These are phyloP conservation scores for Creontiades dilutus DNA, from an alignment of 2,888 invertebrate species.

Conservation along the genomic window DNA sequence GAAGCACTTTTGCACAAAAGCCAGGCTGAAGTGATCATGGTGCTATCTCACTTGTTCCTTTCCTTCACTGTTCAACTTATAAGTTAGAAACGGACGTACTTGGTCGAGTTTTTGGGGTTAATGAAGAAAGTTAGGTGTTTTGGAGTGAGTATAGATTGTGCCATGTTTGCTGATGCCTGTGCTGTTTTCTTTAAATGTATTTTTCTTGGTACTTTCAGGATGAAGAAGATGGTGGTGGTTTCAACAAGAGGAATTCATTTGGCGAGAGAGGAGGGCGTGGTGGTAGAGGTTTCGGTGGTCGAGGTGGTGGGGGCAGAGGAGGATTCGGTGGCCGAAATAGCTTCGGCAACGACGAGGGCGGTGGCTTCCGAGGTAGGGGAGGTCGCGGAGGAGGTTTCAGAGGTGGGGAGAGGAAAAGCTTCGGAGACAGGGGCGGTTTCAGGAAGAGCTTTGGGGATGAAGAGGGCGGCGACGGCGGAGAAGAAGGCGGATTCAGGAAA, in stretches of 20 bases:
- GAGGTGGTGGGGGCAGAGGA: conserved; percentile 77
- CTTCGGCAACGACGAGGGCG: conserved; percentile 79
- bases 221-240: conserved; percentile 75
- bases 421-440: conserved; percentile 75
- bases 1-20: conserved; percentile 22
- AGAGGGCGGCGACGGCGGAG: conserved; percentile 23
- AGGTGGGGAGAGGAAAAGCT: conserved; percentile 77
- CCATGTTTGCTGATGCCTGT: conserved; percentile 70
- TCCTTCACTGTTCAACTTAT: conserved; percentile 25
- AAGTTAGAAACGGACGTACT: no score
- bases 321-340: conserved; percentile 75
- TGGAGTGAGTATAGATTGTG: background rate
- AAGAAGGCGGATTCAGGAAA: conserved; percentile 59
- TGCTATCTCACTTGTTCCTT: conserved; percentile 70
- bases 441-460: conserved; percentile 75
- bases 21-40: conserved; percentile 71
- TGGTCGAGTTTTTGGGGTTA: no score
- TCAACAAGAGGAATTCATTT: conserved; percentile 76
- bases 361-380: conserved; percentile 76
- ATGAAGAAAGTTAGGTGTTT: no score
- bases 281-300: conserved; percentile 75
- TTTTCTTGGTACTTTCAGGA: conserved; percentile 71
- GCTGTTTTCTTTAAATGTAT: conserved; percentile 74
- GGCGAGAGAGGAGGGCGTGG: conserved; percentile 77
- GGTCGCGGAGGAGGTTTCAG: conserved; percentile 79